These are phyloP conservation scores for Amphipoea oculea DNA, from an alignment of 2,888 invertebrate species.

Conservation along the genomic window DNA sequence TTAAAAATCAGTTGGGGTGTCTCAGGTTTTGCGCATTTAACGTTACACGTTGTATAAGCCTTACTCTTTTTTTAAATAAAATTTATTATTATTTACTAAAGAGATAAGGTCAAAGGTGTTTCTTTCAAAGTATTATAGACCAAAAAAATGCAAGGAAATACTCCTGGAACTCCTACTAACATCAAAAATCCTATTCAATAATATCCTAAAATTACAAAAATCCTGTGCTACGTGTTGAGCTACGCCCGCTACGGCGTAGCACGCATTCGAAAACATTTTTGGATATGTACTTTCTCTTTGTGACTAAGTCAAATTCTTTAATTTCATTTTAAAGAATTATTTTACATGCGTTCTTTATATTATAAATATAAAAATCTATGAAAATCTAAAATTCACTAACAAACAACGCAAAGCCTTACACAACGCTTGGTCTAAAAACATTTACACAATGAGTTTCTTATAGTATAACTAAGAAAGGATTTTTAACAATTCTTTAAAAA, in stretches of 20 bases:
- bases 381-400: not conserved
- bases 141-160: not conserved
- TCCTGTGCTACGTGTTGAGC: not conserved
- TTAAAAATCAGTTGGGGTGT: too few relatives aligned
- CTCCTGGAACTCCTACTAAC: too few relatives aligned
- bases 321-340: not conserved
- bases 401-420: not conserved
- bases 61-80: not conserved
- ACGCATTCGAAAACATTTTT: not conserved
- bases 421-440: not conserved
- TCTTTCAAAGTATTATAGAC: not conserved
- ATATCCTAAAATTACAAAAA: too few relatives aligned
- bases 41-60: too few relatives aligned
- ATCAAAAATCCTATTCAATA: not conserved
- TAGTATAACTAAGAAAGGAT: not conserved
- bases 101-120: not conserved
- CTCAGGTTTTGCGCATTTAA: too few relatives aligned
- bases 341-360: not conserved
- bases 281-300: not conserved
- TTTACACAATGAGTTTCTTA: not conserved
- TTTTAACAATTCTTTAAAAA: not conserved
- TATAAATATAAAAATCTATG: not conserved
- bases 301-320: not conserved
- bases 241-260: conserved; percentile 31
- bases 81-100: not conserved